These are phyloP conservation scores for Asarcornis scutulata DNA, from an alignment of 2,113 vertebrate genomes.

Conservation along the genomic window DNA sequence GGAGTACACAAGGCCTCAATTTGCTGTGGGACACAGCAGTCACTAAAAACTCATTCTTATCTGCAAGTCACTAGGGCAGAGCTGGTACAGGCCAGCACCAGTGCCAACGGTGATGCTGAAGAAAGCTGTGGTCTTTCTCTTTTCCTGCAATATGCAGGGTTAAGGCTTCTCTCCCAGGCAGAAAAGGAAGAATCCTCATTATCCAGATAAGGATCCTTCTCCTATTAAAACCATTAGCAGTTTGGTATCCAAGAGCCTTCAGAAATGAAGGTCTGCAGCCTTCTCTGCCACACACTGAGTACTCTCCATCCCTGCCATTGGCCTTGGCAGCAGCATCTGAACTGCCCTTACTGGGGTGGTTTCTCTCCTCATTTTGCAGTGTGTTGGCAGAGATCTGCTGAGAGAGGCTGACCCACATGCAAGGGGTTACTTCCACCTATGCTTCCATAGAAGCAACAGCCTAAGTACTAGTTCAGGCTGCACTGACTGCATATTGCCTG, in stretches of 20 bases:
- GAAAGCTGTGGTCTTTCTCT: background rate
- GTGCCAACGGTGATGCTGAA: background rate
- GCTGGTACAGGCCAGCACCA: background rate
- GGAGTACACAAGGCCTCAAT: rapidly evolving
- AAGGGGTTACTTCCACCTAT: background rate
- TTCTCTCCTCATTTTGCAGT: background rate
- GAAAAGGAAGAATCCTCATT: background rate
- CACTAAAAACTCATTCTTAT: background rate
- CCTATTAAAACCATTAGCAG: background rate
- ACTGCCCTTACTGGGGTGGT: background rate
- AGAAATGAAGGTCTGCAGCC: background rate
- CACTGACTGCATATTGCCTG: background rate
- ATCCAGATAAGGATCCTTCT: background rate
- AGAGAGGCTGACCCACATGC: background rate
- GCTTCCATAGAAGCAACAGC: background rate
- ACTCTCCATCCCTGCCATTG: background rate
- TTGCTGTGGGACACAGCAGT: background rate
- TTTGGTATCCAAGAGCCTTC: background rate
- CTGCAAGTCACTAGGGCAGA: background rate
- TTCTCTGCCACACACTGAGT: background rate
- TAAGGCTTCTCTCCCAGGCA: background rate
- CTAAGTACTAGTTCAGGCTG: background rate
- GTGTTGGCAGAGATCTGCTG: background rate
- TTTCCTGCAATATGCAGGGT: background rate
- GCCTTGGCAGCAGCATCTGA: background rate